Base-by-base conservation (phyloP, 2,113 vertebrate genomes). In the Sinocyclocheilus maitianheensis region DNA sequence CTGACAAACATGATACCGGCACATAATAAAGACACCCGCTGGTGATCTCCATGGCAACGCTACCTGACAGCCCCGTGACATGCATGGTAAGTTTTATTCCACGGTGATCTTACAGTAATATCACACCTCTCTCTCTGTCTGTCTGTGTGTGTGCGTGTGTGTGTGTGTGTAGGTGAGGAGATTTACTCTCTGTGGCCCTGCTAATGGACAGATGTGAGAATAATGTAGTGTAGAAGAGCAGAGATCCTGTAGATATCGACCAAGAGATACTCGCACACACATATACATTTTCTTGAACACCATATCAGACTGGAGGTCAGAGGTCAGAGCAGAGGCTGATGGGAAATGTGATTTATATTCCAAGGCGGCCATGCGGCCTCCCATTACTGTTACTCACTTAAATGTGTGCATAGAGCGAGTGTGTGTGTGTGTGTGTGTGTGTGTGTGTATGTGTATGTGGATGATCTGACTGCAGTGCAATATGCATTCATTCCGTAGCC, bases 151-250 rank as follows among this genome's bases (percentile, higher is more conserved):
- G 60, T 71, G 34, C 77, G 72, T 63, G 79, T 65, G 79, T 26
- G 60, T 65, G 62, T 72, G 81, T 30, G 67, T 51, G 82, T 58
- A 12, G 34, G 83, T 22, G 77, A 62, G 51, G 88, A 89, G 88
- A 89, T 89, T 89, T 89, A 89, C 88, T 89, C 79, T 87, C 88
- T 83, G 81, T 48, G 81, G 69, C 65, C 79, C 79, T 71, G 51
- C 84, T 89, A 89, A 89, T 89, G 86, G 88, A 87, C 78, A 89
- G 88, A 89, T 89, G 88, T 85, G 86, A 89, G 88, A 89, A 89
- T 89, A 89, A 89, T 89, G 87, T 83, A 86, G 84, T 89, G 88
- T 83, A 87, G 86, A 87, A 77, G 86, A 89, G 86, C 84, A 87
- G 79, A 79, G 79, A 89, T 71, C 88, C 85, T 89, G 86, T 83